Base-by-base conservation (phyloP, 2,888 invertebrate species). In the Meganola albula region DNA sequence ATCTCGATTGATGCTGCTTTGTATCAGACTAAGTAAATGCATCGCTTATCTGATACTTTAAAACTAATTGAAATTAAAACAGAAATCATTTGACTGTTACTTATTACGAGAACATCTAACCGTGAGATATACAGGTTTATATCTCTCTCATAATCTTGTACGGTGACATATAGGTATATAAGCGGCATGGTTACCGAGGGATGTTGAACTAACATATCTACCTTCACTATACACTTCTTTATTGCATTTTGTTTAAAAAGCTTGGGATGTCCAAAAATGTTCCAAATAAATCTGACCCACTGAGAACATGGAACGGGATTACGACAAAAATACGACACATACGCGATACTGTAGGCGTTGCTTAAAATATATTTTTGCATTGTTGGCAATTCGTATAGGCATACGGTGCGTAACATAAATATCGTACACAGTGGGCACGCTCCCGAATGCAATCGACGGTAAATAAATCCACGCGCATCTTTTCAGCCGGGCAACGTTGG, bases 321-420 rank as follows among this genome's bases (percentile, higher is more conserved):
- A 63, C 54, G 59, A 58, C 63, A 69, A 66, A 78, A 68, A 68
- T 76, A 79, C 69, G 74, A 70, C 67, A 67, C 73, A 66, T 52
- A 52, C 59, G 47, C 49, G 48, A 66, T 66, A 68, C 75, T 69
- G 66, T 62, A 70, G 66, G 73, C 71, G 74, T 74, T 63, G 64
- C 63, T 71, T 74, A 65, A 72, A 76, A 74, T 74, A 72, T 72
- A 78, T 80, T 72, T 64, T 69, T 56, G 70, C 67, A 79, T 80
- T 80, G 79, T 80, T 74, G 69, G 66, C 69, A 62, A 71, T 74
- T 71, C 69, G 60, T 62, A 59, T 61, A 53, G 34, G 60, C 59
- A 58, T 56, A 47, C 54, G 50, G 58, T 59, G 63, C 62, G 71
- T 69, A 65, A 73, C 74, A 82, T 83, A 82, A 82, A 84, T 77